Base-by-base conservation (phyloP, 1,140 invertebrate genomes). In the Thalassaphorura encarpata region DNA sequence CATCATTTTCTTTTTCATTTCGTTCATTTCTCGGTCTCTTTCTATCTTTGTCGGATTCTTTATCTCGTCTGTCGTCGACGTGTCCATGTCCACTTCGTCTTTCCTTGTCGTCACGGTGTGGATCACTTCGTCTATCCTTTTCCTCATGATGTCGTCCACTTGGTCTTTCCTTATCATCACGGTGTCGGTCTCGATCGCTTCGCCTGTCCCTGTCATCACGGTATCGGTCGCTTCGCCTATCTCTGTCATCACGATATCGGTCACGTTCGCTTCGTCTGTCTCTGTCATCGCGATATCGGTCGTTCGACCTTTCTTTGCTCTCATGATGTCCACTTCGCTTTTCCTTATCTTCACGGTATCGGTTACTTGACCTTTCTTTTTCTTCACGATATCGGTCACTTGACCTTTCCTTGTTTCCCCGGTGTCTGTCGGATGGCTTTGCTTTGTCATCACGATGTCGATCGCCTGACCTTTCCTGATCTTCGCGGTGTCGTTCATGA, bases 121-220 rank as follows among this genome's bases (percentile, higher is more conserved):
- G 57, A 62, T 48, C 63, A 69, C 62, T 62, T 73, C 54, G 56
- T 40, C 45, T 26, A 60, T 52, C 31, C 66, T 54, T 42, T 2
- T 47, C 46, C 15, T 45, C 18, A 36, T 52, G 28, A 40, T 46
- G 23, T 15, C 36, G 2, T 23, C 40, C 33, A 15, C 46, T 39
- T 3, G 19, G 24, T 19, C 49, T 19, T 47, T 45, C 8, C 16
- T 21, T 48, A 5, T 49, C 31, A 53, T 50, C 29, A 0, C 54
- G 47, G 36, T 29, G 5, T n/a, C 48, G 24, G 18, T 59, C 58
- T 5, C 29, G 19, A 27, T 54, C 27, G 11, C 49, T 41, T n/a
- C n/a, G n/a, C n/a, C n/a, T n/a, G n/a, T n/a, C n/a, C n/a, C n/a
- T n/a, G n/a, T n/a, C n/a, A 46, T 45, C 28, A 36, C 33, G 42